A percentile compares a stretch with the other conserved stretches of the same genome.
Conservation (phyloP, 2,888 invertebrate genomes). For the Matsumyia berberina region DNA sequence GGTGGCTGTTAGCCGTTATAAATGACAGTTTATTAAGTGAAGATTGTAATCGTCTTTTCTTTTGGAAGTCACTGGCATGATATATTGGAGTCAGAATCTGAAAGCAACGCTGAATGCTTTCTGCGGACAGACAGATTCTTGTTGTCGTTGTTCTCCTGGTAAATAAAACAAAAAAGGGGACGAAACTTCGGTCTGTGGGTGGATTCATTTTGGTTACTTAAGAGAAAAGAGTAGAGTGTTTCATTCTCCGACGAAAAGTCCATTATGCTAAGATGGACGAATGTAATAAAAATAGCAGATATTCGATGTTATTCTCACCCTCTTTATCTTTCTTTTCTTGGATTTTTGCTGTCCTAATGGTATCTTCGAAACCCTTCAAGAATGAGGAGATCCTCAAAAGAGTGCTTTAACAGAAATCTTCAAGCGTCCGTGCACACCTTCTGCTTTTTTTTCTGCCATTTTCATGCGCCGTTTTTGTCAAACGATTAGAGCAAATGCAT, state of each 20-base stretch:
- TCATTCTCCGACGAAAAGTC: neutral
- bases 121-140: neutral
- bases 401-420: no score
- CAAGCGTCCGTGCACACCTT: no score
- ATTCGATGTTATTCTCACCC: no score
- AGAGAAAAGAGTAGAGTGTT: neutral
- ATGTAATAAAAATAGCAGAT: no score
- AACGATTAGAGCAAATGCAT: no score
- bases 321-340: no score
- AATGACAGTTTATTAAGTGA: constrained; percentile 75
- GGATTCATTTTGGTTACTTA: neutral
- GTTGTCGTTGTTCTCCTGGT: constrained; percentile 32
- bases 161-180: constrained; percentile 32
- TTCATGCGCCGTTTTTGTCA: no score
- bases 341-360: no score
- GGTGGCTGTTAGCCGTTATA: constrained; percentile 70
- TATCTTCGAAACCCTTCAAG: no score
- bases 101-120: constrained; percentile 1
- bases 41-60: constrained; percentile 70
- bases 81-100: constrained; percentile 44
- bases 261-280: constrained; percentile 22
- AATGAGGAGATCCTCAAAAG: no score
- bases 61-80: constrained; percentile 47
- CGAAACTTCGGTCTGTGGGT: constrained; percentile 8
- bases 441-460: no score